These are phyloP conservation scores for Glaucidium brasilianum DNA, from an alignment of 2,113 vertebrate genomes.

Conservation along the genomic window DNA sequence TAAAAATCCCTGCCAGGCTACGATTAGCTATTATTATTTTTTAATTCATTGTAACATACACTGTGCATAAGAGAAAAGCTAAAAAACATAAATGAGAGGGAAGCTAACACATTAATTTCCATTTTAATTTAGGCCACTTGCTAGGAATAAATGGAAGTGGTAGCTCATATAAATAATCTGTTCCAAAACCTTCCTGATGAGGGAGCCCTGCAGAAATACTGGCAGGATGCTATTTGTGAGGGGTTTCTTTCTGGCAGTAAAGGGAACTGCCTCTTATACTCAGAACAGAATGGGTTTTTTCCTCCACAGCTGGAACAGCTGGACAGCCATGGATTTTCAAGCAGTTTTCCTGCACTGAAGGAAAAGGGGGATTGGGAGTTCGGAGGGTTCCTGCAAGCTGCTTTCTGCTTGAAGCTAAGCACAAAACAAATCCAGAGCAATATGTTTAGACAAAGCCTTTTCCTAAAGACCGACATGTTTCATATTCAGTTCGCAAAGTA, in stretches of 20 bases:
- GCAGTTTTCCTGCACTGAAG: background rate
- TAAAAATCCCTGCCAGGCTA: background rate
- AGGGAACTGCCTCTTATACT: background rate
- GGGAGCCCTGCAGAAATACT: background rate
- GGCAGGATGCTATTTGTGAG: background rate
- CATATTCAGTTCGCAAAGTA: background rate
- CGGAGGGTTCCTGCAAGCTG: background rate
- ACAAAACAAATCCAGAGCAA: background rate
- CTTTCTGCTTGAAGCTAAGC: background rate
- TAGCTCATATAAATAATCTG: background rate
- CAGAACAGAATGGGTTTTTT: background rate
- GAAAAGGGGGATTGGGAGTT: background rate
- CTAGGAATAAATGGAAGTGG: background rate
- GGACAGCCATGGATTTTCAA: background rate
- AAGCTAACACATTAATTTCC: conserved; percentile 34
- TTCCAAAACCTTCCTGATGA: background rate
- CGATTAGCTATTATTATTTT: conserved; percentile 46
- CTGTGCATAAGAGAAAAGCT: background rate
- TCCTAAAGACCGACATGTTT: background rate
- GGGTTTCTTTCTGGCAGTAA: background rate
- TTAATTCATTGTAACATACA: conserved; percentile 40
- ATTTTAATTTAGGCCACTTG: background rate
- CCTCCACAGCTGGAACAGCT: background rate
- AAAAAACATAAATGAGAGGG: background rate
- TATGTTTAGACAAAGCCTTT: background rate